Evolutionary conservation across 2,888 invertebrate genomes (phyloP).

Genomic region (Drosophila ustulata): DNA sequence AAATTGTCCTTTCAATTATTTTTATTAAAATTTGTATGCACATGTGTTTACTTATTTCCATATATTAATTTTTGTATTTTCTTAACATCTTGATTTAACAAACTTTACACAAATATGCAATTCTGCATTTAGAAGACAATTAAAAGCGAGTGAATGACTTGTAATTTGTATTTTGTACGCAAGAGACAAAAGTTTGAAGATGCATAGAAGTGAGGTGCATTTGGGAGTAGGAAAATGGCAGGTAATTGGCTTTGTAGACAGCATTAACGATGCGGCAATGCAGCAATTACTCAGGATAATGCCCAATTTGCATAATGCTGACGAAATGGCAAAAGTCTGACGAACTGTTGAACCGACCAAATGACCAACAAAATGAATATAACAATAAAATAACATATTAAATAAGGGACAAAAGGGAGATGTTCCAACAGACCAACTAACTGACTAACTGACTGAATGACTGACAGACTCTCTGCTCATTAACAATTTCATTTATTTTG

Average conservation of each 20-base stretch:
- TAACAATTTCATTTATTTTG: conserved; percentile 80
- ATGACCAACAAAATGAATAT: conserved; percentile 39
- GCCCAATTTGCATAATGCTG: conserved; percentile 72
- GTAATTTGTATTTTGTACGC: background rate
- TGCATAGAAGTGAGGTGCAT: conserved; percentile 3
- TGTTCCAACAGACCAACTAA: conserved; percentile 11
- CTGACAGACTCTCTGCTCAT: conserved; percentile 58
- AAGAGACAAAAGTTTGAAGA: background rate
- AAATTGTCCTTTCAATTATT: no score
- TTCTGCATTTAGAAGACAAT: no score
- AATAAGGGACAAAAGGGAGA: conserved; percentile 50
- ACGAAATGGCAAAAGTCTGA: conserved; percentile 5
- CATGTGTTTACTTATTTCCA: no score
- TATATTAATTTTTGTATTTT: no score
- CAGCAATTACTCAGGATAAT: conserved; percentile 66
- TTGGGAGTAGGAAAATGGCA: background rate
- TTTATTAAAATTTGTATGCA: no score
- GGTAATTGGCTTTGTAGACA: conserved; percentile 41
- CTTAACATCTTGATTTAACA: no score
- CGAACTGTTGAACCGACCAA: conserved; percentile 19
- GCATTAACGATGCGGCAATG: conserved; percentile 45
- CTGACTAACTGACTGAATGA: conserved; percentile 8
- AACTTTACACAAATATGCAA: no score
- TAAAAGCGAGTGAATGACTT: background rate
- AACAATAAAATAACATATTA: conserved; percentile 80